Evolutionary conservation across 2,113 vertebrate species (phyloP), one percentile per base, ranked within the genome.

Genomic region (Perognathus longimembris): DNA sequence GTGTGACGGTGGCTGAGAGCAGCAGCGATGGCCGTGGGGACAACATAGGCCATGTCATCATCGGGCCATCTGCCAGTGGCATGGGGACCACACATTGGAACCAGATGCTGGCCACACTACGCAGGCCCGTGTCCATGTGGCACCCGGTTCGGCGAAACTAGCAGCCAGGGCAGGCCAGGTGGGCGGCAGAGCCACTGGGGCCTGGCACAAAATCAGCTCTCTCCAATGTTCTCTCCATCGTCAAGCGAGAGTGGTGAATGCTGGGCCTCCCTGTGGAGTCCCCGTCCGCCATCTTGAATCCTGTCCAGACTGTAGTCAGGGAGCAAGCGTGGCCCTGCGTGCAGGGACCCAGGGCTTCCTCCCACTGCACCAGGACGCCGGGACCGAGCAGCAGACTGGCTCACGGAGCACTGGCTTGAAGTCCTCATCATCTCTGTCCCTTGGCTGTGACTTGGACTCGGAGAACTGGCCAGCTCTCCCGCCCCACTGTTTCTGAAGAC

Each of bases 41-140:
- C 96, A 99, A 99, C 95, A 97, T 99, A 10, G 99, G 99, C 92
- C 99, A 99, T 0, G 99, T 99, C 93, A 99, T 99, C 94, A 99
- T 99, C 21, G 99, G 99, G 24, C 99, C 99, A 0, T 95, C 99
- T 0, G 98, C 99, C 96, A 98, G 99, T 0, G 99, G 99, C 15
- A 99, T 99, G 98, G 99, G 99, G 61, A 99, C 98, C 98, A 99
- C 99, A 9, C 99, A 99, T 97, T 99, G 99, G 99, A 99, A 99
- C 98, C 99, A 99, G 98, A 99, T 99, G 99, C 95, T 99, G 97
- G 99, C 99, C 92, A 99, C 99, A 0, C 98, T 99, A 94, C 98
- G 99, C 95, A 99, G 98, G 94, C 99, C 99, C 0, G 99, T 99
- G 94, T 99, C 99, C 97, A 99, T 99, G 99, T 99, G 99, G 99